These are phyloP conservation scores for Cantharis rustica DNA, from an alignment of 2,888 invertebrate species.

Conservation along the genomic window DNA sequence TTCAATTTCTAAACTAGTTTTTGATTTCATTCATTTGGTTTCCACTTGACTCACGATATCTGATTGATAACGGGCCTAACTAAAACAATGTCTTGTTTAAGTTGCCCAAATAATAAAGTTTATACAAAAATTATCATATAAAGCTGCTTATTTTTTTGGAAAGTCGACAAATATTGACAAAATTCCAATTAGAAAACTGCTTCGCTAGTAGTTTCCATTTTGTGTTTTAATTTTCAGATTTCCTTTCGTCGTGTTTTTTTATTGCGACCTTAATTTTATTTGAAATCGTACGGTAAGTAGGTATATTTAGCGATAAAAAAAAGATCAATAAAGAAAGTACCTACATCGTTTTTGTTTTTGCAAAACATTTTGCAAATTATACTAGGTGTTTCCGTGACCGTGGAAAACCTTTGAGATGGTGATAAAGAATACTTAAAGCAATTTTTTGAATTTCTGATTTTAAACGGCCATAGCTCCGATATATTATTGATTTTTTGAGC, in stretches of 20 bases:
- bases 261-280: neutral
- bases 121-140: neutral
- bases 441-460: no score
- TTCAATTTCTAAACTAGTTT: slow-evolving; percentile 50
- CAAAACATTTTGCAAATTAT: no score
- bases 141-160: neutral
- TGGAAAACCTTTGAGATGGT: no score
- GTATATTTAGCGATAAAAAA: neutral
- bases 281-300: neutral
- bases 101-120: neutral
- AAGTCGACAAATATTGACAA: neutral
- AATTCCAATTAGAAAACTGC: neutral
- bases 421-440: no score
- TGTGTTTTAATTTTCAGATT: neutral
- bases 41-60: neutral
- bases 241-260: neutral
- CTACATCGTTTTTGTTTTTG: neutral
- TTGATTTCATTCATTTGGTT: slow-evolving; percentile 45
- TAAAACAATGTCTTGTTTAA: neutral
- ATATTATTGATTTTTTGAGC: no score
- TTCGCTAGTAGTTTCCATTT: neutral
- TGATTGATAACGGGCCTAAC: neutral
- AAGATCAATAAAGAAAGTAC: neutral
- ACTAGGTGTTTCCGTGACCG: no score
- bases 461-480: no score